Evolutionary conservation across 2,888 invertebrate genomes (phyloP).

Genomic region (Hetaerina titia): DNA sequence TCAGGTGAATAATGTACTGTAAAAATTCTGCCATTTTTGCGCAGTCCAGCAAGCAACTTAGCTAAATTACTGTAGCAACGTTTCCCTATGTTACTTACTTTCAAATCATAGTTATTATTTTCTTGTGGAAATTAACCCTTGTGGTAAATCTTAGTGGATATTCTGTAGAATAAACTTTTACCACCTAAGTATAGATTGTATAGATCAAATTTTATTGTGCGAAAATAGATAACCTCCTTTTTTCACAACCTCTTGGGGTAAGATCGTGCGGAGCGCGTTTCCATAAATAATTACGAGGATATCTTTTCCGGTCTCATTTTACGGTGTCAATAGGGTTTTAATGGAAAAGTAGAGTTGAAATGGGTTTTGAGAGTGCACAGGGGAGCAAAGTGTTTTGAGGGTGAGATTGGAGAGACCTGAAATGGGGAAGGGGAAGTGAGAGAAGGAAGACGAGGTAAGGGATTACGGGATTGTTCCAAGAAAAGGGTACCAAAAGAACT

Average conservation of each 20-base stretch:
- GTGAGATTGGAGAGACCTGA: not conserved
- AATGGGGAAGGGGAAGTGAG: not conserved
- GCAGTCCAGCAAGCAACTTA: too few species aligned
- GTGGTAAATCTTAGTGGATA: too few species aligned
- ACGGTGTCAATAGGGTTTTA: constrained; percentile 2
- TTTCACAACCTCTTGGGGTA: not conserved
- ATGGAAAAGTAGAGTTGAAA: not conserved
- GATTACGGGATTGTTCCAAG: not conserved
- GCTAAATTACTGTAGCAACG: too few species aligned
- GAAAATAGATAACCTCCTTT: not conserved
- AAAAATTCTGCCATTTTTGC: too few species aligned
- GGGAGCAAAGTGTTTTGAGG: not conserved
- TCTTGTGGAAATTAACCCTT: too few species aligned
- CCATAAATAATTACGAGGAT: not conserved
- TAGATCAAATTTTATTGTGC: not conserved
- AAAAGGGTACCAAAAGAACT: not conserved
- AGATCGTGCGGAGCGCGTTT: not conserved
- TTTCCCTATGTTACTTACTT: too few species aligned
- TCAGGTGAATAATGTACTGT: too few species aligned
- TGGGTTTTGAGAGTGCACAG: not conserved
- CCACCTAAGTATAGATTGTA: too few species aligned
- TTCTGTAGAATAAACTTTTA: too few species aligned
- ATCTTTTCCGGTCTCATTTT: not conserved
- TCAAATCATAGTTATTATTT: too few species aligned
- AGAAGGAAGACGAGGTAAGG: not conserved